Evolutionary conservation across 2,113 vertebrate species (phyloP).

Genomic region (Cephalophus harveyi): DNA sequence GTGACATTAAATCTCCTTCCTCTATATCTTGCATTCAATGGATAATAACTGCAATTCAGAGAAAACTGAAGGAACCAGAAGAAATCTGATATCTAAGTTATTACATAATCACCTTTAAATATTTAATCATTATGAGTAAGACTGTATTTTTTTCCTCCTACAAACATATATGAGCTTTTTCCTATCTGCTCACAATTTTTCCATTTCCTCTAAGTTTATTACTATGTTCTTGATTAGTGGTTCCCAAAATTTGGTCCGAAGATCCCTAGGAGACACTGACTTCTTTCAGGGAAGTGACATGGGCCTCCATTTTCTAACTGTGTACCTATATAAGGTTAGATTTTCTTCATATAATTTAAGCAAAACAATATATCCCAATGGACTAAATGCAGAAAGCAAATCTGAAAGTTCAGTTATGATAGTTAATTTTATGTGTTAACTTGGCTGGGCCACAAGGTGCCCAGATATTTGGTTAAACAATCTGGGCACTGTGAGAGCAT

Average conservation of each 20-base stretch:
- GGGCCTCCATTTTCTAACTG: not conserved
- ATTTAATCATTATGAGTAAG: not conserved
- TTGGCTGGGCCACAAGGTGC: not conserved
- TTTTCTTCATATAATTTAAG: not conserved
- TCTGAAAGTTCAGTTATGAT: not conserved
- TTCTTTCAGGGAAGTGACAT: not conserved
- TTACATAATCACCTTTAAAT: not conserved
- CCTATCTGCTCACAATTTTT: not conserved
- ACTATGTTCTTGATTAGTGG: not conserved
- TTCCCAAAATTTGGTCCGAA: not conserved
- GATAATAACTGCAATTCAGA: not conserved
- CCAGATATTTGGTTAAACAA: not conserved
- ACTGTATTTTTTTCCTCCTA: not conserved
- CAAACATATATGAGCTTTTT: not conserved
- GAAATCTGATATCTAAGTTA: not conserved
- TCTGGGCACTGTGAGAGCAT: not conserved
- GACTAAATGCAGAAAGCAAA: not conserved
- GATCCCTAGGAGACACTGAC: not conserved
- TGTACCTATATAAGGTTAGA: not conserved
- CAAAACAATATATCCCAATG: not conserved
- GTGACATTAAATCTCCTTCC: not conserved
- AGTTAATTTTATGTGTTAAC: not conserved
- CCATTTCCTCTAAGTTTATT: not conserved
- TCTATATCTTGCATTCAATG: not conserved
- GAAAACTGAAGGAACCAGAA: not conserved